Evolutionary conservation across 2,888 invertebrate genomes (phyloP).

Genomic region (Cremastinae sp.): DNA sequence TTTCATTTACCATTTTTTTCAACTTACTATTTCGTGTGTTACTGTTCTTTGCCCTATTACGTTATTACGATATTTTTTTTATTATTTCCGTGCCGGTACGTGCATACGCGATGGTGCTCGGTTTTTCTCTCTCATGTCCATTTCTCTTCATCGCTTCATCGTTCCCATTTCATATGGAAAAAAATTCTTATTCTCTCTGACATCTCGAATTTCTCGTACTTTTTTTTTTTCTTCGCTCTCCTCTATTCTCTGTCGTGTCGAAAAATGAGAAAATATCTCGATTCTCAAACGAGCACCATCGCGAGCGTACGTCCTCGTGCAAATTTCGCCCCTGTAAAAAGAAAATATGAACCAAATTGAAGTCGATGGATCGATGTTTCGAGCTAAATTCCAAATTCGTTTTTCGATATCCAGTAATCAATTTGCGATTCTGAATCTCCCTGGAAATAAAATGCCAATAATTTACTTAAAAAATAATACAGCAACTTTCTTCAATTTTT

Average conservation of each 20-base stretch:
- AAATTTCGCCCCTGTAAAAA: slow-evolving; percentile 54
- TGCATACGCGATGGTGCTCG: slow-evolving; percentile 60
- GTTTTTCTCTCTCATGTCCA: slow-evolving; percentile 12
- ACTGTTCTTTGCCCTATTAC: slow-evolving; percentile 58
- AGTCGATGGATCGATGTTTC: slow-evolving; percentile 42
- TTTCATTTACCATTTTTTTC: slow-evolving; percentile 29
- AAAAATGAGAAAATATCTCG: not conserved
- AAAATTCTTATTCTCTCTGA: too few relatives aligned
- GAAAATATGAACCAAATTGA: slow-evolving; percentile 33
- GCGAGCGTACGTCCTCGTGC: slow-evolving; percentile 55
- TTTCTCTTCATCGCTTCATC: slow-evolving; percentile 33
- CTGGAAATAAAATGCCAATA: too few relatives aligned
- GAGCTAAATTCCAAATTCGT: slow-evolving; percentile 35
- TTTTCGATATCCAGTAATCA: not conserved
- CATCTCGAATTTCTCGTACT: not conserved
- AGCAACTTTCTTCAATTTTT: not conserved
- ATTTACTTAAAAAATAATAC: slow-evolving; percentile 5
- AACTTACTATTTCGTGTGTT: slow-evolving; percentile 62
- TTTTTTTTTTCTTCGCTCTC: not conserved
- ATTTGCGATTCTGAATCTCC: not conserved
- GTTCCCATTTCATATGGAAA: slow-evolving; percentile 60
- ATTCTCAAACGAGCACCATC: slow-evolving; percentile 51
- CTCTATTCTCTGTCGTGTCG: not conserved
- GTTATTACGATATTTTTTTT: slow-evolving; percentile 55
- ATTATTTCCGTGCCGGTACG: slow-evolving; percentile 56